Evolutionary conservation across 2,113 vertebrate species (phyloP), one percentile per base, ranked within the genome.

Genomic region (Odocoileus virginianus): DNA sequence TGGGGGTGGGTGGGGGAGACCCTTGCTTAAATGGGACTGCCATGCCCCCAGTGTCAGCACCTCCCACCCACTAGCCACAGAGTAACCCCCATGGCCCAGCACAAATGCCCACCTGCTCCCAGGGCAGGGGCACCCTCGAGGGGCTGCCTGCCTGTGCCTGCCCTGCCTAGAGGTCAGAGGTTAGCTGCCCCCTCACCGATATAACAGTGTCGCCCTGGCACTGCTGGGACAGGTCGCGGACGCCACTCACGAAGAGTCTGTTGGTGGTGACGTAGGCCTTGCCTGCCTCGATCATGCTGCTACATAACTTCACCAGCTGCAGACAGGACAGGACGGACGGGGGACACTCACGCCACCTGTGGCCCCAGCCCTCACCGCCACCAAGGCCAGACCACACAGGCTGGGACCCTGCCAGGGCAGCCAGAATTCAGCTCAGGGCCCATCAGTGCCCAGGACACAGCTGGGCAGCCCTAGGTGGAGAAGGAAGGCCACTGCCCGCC

Each of bases 221-320:
- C 97, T 99, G 99, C 97, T 99, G 99, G 1, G 99, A 99, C 96
- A 99, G 98, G 98, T 99, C 99, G 25, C 99, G 99, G 95, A 99
- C 99, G 0, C 99, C 99, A 3, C 98, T 99, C 95, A 99, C 99
- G 2, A 99, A 99, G 95, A 99, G 99, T 95, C 99, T 99, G 99
- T 99, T 99, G 97, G 99, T 99, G 87, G 99, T 99, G 98, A 99
- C 98, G 10, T 99, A 99, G 28, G 98, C 99, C 98, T 99, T 99
- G 86, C 99, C 99, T 0, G 99, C 99, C 95, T 99, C 99, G 0
- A 99, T 99, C 99, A 99, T 99, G 36, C 99, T 99, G 1, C 99
- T 99, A 99, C 99, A 99, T 94, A 99, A 99, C 99, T 99, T 99
- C 97, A 99, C 99, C 99, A 99, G 98, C 99, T 99, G 97, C 47